Evolutionary conservation across 1,140 invertebrate species (phyloP).

Genomic region (Tribolium madens): DNA sequence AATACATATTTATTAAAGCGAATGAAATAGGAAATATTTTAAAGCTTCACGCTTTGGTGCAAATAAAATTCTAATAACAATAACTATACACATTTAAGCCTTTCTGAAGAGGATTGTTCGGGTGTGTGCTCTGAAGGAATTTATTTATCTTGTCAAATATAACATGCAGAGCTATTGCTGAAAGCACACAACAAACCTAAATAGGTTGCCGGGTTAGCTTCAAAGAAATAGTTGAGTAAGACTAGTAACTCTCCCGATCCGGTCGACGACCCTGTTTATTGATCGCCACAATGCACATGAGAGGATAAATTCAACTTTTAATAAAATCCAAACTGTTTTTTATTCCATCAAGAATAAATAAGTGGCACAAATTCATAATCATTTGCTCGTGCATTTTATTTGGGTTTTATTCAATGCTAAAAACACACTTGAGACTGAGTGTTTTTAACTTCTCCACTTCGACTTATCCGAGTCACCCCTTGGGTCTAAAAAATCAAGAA

Average conservation of each 20-base stretch:
- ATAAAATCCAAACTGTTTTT: neutral
- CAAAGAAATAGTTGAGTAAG: conserved; percentile 18
- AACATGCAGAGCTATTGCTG: neutral
- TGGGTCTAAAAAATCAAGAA: neutral
- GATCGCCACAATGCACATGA: conserved; percentile 43
- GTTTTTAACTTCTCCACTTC: conserved; percentile 7
- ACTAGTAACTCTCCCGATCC: conserved; percentile 1
- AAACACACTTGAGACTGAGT: neutral
- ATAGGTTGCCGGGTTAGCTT: neutral
- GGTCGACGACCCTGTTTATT: conserved; percentile 48
- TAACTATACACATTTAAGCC: no score
- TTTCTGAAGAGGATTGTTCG: neutral
- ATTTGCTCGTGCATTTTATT: neutral
- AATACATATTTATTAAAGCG: no score
- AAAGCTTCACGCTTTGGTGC: no score
- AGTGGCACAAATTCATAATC: neutral
- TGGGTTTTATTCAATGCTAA: neutral
- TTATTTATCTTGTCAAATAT: neutral
- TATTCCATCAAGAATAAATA: neutral
- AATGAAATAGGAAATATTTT: no score
- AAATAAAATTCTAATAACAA: neutral
- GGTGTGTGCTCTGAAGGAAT: neutral
- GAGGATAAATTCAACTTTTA: conserved; percentile 18
- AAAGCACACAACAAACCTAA: neutral
- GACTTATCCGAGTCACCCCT: conserved; percentile 1